Conservation (phyloP, 2,113 vertebrate genomes). For the Arenaria interpres region DNA sequence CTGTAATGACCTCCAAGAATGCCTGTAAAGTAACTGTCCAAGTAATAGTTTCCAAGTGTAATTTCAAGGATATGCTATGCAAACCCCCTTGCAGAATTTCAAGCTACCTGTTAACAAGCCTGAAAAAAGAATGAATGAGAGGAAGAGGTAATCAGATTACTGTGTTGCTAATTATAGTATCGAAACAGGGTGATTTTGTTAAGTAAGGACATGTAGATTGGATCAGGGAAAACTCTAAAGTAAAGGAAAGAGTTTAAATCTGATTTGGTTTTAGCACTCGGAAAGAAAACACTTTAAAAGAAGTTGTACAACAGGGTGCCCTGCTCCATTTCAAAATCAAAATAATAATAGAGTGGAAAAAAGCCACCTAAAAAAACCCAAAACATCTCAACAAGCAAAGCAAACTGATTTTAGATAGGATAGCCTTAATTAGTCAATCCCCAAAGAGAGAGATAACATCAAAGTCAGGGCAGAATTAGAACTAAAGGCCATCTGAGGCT, state of each 20-base stretch:
- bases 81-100: neutral
- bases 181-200: neutral
- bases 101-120: neutral
- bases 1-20: slow-evolving; percentile 57
- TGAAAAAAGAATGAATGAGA: neutral
- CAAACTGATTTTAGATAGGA: slow-evolving; percentile 29
- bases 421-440: slow-evolving; percentile 45
- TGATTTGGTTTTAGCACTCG: neutral
- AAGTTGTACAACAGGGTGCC: neutral
- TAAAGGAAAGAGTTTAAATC: neutral
- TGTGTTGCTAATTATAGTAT: no score
- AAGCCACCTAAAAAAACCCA: neutral
- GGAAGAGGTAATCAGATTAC: neutral
- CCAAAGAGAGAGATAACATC: slow-evolving; percentile 34
- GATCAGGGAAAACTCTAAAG: neutral
- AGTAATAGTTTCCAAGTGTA: slow-evolving; percentile 33
- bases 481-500: neutral
- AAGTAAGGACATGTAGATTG: neutral
- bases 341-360: neutral
- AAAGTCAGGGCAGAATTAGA: slow-evolving; percentile 22
- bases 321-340: neutral
- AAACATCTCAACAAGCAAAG: neutral
- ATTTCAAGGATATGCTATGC: slow-evolving; percentile 32
- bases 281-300: neutral
- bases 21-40: slow-evolving; percentile 30